These are phyloP conservation scores for Eupeodes luniger DNA, from an alignment of 2,888 invertebrate genomes.

Conservation along the genomic window DNA sequence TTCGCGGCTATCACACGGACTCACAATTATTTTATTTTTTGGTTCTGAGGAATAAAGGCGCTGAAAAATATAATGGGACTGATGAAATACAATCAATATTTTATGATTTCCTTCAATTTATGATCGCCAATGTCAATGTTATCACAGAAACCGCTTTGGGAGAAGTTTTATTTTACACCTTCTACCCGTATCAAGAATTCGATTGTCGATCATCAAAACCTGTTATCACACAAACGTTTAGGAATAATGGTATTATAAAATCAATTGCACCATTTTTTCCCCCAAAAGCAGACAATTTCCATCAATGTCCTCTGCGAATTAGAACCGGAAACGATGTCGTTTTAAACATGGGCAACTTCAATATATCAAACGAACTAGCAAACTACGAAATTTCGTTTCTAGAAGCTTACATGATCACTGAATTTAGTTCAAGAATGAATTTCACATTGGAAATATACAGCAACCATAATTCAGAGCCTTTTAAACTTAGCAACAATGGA, in stretches of 20 bases:
- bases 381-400: too few relatives aligned
- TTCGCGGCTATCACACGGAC: not conserved
- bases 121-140: not conserved
- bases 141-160: not conserved
- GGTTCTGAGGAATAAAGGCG: not conserved
- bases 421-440: too few relatives aligned
- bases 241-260: not conserved
- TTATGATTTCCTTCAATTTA: not conserved
- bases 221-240: not conserved
- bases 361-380: too few relatives aligned
- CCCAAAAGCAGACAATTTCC: not conserved
- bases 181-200: not conserved
- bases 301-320: constrained; percentile 9
- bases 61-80: not conserved
- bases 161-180: not conserved
- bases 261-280: not conserved
- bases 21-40: not conserved
- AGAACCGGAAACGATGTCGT: too few relatives aligned
- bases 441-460: too few relatives aligned
- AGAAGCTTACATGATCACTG: too few relatives aligned
- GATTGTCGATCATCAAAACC: not conserved
- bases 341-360: too few relatives aligned
- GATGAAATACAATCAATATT: not conserved
- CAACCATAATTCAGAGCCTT: too few relatives aligned
- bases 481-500: too few relatives aligned